Conservation (phyloP, 1,140 invertebrate species). For the Drosophila mayri region DNA sequence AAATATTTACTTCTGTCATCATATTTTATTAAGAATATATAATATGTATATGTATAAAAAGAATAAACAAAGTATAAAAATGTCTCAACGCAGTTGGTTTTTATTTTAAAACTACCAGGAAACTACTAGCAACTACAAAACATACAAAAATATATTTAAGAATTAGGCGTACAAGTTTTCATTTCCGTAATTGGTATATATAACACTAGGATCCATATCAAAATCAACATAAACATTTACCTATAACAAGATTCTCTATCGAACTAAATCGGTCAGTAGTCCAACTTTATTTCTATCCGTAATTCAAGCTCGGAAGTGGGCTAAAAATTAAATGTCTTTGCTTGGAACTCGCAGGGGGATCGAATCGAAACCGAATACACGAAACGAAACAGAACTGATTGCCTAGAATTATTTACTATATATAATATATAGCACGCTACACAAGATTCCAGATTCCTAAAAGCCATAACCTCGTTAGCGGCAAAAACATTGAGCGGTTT, state of each 20-base stretch:
- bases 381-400: constrained; percentile 57
- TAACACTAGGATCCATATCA: constrained; percentile 51
- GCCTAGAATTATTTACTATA: constrained; percentile 45
- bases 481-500: constrained; percentile 77
- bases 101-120: constrained; percentile 66
- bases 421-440: constrained; percentile 60
- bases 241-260: constrained; percentile 63
- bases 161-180: constrained; percentile 67
- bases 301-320: constrained; percentile 36
- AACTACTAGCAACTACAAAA: constrained; percentile 77
- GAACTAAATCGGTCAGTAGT: constrained; percentile 44
- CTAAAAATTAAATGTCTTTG: constrained; percentile 75
- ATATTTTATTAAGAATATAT: constrained; percentile 47
- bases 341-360: constrained; percentile 62
- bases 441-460: constrained; percentile 69
- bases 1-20: constrained; percentile 61
- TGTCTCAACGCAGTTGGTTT: constrained; percentile 70
- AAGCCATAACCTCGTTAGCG: constrained; percentile 21
- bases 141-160: constrained; percentile 78
- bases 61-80: constrained; percentile 78
- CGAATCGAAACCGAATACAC: constrained; percentile 31
- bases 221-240: constrained; percentile 53
- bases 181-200: constrained; percentile 39
- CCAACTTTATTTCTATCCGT: constrained; percentile 16
- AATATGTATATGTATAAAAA: constrained; percentile 64